Evolutionary conservation across 2,113 vertebrate genomes (phyloP).

Genomic region (Prunella himalayana): DNA sequence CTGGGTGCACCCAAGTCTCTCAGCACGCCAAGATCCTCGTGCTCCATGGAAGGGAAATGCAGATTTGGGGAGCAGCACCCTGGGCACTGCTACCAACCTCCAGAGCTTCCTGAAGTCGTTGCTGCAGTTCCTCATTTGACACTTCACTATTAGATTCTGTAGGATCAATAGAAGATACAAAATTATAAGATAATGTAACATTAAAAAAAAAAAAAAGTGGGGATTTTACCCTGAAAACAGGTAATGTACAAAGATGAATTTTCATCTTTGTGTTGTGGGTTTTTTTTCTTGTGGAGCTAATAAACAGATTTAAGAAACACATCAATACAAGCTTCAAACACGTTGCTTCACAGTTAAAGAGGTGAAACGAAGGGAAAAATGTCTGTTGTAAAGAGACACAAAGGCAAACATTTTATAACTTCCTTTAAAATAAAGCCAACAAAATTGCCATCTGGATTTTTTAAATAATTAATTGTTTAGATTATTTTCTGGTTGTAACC

Average conservation of each 20-base stretch:
- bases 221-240: background rate
- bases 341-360: background rate
- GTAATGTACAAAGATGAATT: background rate
- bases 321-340: background rate
- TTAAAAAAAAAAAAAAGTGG: background rate
- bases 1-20: background rate
- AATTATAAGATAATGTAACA: background rate
- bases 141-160: conserved; percentile 70
- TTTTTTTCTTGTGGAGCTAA: background rate
- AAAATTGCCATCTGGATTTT: background rate
- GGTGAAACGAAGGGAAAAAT: background rate
- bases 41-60: background rate
- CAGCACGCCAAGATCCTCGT: background rate
- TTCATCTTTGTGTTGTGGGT: background rate
- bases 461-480: background rate
- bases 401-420: background rate
- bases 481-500: background rate
- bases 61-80: background rate
- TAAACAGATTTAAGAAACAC: background rate
- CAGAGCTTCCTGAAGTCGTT: conserved; percentile 72
- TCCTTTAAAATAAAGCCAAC: background rate
- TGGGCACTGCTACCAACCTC: conserved; percentile 72
- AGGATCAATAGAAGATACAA: background rate
- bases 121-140: conserved; percentile 75
- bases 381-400: background rate